A percentile compares a stretch with the other conserved stretches of the same genome.
These are phyloP conservation scores for Pedetes capensis DNA, from an alignment of 2,113 vertebrate species.

Conservation along the genomic window DNA sequence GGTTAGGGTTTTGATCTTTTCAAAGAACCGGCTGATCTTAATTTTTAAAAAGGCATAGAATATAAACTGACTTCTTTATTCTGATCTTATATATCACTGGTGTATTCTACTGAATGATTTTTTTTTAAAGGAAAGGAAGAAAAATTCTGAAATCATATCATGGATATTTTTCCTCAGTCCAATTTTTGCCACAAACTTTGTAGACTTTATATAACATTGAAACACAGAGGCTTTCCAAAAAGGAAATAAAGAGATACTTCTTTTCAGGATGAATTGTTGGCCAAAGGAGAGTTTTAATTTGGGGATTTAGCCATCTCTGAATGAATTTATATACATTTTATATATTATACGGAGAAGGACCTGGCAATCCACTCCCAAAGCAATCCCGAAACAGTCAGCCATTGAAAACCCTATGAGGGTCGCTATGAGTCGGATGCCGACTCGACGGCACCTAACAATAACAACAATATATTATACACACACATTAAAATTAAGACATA, in stretches of 20 bases:
- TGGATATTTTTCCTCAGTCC: background rate
- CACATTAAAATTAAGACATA: background rate
- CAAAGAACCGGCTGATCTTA: background rate
- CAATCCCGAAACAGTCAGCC: no score
- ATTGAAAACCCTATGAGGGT: no score
- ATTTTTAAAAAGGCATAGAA: background rate
- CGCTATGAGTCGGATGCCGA: no score
- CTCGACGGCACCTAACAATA: no score
- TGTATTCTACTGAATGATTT: background rate
- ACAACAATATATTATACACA: no score
- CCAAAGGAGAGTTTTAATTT: background rate
- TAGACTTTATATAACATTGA: background rate
- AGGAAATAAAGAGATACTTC: background rate
- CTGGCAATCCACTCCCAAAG: no score
- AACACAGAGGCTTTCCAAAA: background rate
- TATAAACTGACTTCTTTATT: constrained; percentile 8
- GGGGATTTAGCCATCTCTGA: background rate
- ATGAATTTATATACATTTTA: background rate
- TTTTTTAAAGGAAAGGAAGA: background rate
- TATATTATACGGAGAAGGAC: no score
- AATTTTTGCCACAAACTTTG: background rate
- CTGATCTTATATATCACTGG: background rate
- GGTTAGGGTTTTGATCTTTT: background rate
- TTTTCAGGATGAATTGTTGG: background rate
- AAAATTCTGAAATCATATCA: background rate